Base-by-base conservation (phyloP, 1,140 invertebrate genomes). In the Ceratoteleas bidentatus region DNA sequence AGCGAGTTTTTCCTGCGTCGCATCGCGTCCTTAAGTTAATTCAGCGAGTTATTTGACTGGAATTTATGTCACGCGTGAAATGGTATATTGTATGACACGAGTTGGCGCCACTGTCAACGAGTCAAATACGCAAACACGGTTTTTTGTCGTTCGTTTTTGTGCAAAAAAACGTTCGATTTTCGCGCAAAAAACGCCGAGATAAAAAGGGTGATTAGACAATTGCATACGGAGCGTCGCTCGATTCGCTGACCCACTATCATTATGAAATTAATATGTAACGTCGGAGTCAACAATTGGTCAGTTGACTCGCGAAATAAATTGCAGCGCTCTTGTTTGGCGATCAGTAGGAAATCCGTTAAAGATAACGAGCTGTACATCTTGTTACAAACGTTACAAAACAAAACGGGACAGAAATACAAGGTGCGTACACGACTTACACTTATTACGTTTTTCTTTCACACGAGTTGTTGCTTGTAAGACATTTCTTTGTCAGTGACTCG, bases 181-280 rank as follows among this genome's bases (percentile, higher is more conserved):
- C 3, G 10, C 24, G 9, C 13, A 56, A 45, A 72, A 72, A 53
- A 40, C 14, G 9, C 36, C 3, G 15, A 50, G 58, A 74, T 74
- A 74, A 65, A 47, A 6, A 36, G 24, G 36, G 14, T 7, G 72
- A 74, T 65, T 65, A 74, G 54, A 43, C 52, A 40, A 50, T 16
- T 50, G 15, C 13, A 10, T 24, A 49, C 9, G 9, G n/a, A 73
- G 38, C 11, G 13, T 3, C 50, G 16, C 32, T 53, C 34, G 16
- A 53, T 66, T 52, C 10, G 14, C 57, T 69, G 64, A 81, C 45
- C 54, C 34, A 72, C 43, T 73, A 54, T 64, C 65, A 77, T 24
- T 68, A 96, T 96, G 95, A 95, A 95, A 89, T 90, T 96, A 81
- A 86, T 92, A 16, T 95, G 95, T 86, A 93, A 93, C 81, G 90